Base-by-base conservation (phyloP, 2,113 vertebrate genomes). In the Pseudopodoces humilis region DNA sequence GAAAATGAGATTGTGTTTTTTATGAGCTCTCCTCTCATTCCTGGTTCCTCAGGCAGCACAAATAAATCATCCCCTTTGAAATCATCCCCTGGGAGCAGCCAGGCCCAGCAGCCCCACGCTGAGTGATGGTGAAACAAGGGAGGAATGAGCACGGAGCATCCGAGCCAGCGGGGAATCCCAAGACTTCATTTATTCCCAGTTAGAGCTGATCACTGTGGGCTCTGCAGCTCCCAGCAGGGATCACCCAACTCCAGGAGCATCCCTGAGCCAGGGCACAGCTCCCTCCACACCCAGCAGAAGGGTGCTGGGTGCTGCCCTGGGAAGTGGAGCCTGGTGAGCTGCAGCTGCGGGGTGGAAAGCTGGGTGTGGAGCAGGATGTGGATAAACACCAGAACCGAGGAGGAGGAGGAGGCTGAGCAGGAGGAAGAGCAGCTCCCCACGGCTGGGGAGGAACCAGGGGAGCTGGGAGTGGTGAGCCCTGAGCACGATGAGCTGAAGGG, bases 271-370 rank as follows among this genome's bases (percentile, higher is more conserved):
- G 13, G 62, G 52, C 20, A 46, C 39, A 43, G 64, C 39, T 37
- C 46, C 68, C 37, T 47, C 35, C 44, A 19, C 43, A 5, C 9
- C 52, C 67, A 4, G 63, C 31, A 67, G 37, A 35, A 86, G 41
- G 41, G 44, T 80, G 62, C 39, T 31, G 35, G 3, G 16, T 28
- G 22, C 15, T 43, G 62, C 49, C 33, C 47, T 3, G 68, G 88
- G 67, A 15, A 3, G 1, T 1, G 25, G 16, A 67, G 6, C 58
- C 47, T 4, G 3, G 33, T 0, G 30, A 78, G 75, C 80, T 78
- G 49, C 4, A 1, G 69, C 55, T 52, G 39, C 0, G 0, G 1
- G 5, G 21, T 28, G 53, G 71, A 33, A 65, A 39, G 56, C n/a
- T 78, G 80, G 60, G 16, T 67, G 80, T 75, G 83, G 69, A 60